phyloP scores from a whole-genome alignment of 1,140 invertebrate genomes.

The Ephestia elutella region DNA sequence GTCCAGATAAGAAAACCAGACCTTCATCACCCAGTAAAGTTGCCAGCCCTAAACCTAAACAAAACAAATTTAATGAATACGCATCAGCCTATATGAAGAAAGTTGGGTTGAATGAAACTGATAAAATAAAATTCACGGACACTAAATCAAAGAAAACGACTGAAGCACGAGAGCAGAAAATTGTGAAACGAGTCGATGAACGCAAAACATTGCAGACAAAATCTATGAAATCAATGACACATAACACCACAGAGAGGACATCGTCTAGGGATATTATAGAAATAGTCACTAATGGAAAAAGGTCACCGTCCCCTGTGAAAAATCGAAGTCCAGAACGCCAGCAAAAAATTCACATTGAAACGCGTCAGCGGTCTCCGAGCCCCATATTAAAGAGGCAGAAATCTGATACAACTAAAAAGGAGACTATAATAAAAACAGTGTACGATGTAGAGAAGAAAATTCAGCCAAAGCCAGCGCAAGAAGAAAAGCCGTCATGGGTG shows the following conservation, averaged over 20 bases:
- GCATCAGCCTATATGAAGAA: constrained; percentile 72
- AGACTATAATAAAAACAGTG: constrained; percentile 52
- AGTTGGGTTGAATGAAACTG: constrained; percentile 51
- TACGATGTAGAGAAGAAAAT: constrained; percentile 55
- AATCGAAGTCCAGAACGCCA: constrained; percentile 21
- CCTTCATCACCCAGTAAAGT: constrained; percentile 49
- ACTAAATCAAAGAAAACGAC: constrained; percentile 34
- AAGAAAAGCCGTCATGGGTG: constrained; percentile 75
- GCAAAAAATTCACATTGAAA: constrained; percentile 16
- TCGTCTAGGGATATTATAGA: constrained; percentile 50
- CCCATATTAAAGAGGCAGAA: constrained; percentile 40
- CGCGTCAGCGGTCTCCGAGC: constrained; percentile 39
- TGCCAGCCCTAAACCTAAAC: constrained; percentile 44
- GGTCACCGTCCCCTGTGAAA: constrained; percentile 55
- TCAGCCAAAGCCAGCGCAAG: constrained; percentile 41
- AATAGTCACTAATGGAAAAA: constrained; percentile 40
- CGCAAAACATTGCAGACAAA: constrained; percentile 28
- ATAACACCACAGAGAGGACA: constrained; percentile 37
- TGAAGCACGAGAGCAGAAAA: constrained; percentile 26
- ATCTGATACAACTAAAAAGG: constrained; percentile 35
- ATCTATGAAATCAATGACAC: constrained; percentile 12
- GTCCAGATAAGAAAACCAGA: constrained; percentile 54
- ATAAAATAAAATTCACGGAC: constrained; percentile 37
- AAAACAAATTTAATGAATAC: constrained; percentile 64
- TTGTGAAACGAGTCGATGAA: constrained; percentile 26